phyloP scores from a whole-genome alignment of 2,113 vertebrate species.

The Tragelaphus scriptus region DNA sequence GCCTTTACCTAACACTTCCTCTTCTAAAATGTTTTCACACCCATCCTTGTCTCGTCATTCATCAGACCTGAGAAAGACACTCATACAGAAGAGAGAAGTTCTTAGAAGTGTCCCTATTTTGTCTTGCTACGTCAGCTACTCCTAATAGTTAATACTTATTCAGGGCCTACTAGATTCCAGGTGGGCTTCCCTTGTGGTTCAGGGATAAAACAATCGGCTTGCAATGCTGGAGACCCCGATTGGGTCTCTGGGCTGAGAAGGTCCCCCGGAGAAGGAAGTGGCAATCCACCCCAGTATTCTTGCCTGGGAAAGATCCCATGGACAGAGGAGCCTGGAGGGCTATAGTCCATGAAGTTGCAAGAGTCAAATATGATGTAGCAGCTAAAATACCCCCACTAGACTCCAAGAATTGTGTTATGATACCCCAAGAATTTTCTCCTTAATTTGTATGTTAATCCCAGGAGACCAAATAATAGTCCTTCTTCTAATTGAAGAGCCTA shows the following conservation, averaged over 20 bases:
- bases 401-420: background rate
- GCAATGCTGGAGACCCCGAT: background rate
- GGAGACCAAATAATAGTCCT: background rate
- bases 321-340: background rate
- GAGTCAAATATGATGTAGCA: background rate
- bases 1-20: background rate
- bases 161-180: background rate
- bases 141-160: background rate
- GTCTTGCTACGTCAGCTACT: background rate
- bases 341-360: background rate
- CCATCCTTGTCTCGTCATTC: background rate
- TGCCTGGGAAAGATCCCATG: background rate
- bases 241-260: background rate
- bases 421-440: background rate
- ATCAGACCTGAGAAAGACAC: background rate
- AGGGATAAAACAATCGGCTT: background rate
- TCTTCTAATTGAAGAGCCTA: background rate
- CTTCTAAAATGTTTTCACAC: background rate
- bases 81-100: background rate
- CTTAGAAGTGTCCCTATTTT: background rate
- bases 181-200: background rate
- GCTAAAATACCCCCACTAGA: background rate
- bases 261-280: background rate
- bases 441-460: background rate
- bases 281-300: background rate